A percentile compares a stretch with the other conserved stretches of the same genome.
phyloP scores from a whole-genome alignment of 2,113 vertebrate species.

The Collichthys lucidus region DNA sequence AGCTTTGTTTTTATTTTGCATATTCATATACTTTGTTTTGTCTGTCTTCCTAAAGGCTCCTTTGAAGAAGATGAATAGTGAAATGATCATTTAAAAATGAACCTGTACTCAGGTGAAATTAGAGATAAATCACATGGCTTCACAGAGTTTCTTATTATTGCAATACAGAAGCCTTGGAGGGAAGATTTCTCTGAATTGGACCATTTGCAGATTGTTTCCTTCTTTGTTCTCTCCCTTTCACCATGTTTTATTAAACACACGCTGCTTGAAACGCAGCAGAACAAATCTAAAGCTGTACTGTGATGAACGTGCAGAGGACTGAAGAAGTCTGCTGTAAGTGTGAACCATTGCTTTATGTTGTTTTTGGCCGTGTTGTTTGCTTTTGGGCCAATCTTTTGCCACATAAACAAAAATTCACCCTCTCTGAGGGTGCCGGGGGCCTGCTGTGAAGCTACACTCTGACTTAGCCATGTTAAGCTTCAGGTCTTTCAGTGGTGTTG shows the following conservation, averaged over 20 bases:
- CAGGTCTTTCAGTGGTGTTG: constrained; percentile 49
- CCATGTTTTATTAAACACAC: constrained; percentile 68
- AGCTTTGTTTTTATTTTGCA: constrained; percentile 9
- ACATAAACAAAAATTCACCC: constrained; percentile 52
- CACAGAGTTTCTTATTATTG: constrained; percentile 26
- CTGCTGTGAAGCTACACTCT: constrained; percentile 40
- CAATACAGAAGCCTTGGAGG: constrained; percentile 23
- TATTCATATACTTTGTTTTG: background rate
- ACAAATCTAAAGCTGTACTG: constrained; percentile 25
- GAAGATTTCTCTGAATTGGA: constrained; percentile 40
- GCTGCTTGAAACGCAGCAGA: constrained; percentile 25
- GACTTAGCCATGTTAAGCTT: constrained; percentile 39
- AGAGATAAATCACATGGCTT: constrained; percentile 29
- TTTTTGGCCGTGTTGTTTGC: constrained; percentile 53
- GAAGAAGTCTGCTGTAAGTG: constrained; percentile 34
- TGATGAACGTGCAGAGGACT: constrained; percentile 60
- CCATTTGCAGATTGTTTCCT: constrained; percentile 64
- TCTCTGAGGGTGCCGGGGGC: constrained; percentile 12
- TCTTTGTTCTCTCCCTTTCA: constrained; percentile 39
- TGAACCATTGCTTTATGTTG: constrained; percentile 56
- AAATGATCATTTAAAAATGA: constrained; percentile 35
- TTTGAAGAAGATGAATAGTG: constrained; percentile 12
- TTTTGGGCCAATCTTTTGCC: constrained; percentile 34
- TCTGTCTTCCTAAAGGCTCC: background rate
- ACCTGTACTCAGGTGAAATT: constrained; percentile 10